Evolutionary conservation across 2,113 vertebrate species (phyloP), one percentile per base, ranked within the genome.

Genomic region (Hypomesus transpacificus): DNA sequence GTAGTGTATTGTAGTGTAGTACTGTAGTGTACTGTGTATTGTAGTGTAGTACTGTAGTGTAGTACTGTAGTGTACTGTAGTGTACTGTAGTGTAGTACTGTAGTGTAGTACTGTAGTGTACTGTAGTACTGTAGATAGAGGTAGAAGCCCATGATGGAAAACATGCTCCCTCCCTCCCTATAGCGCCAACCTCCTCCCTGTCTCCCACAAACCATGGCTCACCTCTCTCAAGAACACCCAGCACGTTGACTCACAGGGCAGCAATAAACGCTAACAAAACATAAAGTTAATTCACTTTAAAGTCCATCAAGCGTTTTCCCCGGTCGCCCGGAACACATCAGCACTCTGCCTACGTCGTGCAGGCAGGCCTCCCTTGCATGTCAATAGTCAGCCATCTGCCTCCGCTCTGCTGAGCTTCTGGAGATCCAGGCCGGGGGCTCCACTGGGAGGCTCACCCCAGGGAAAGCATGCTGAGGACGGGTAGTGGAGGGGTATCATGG

Each of bases 281-380:
- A 77, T 79, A 79, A 71, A 84, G 72, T 86, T 82, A 86, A 86
- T 90, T 85, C 79, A 86, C 78, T 86, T 85, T 74, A 88, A 84
- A 86, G 81, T 85, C 77, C 77, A 84, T 81, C 76, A 85, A 83
- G 60, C 67, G 68, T 78, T 77, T 79, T 78, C 77, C 87, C 86
- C 46, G 34, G 78, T 70, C 28, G 63, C 80, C 73, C 16, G 73
- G 81, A 82, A 80, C 66, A 61, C 81, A 66, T 78, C 76, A 80
- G 75, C 56, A 61, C 78, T 74, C 64, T 28, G 66, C 71, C 68
- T 75, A 79, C 85, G 78, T 82, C 73, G 83, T 70, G 76, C 83
- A 26, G 26, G 60, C 14, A 63, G 59, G 57, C 50, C 8, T 66
- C 84, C 80, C 82, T 78, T 82, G 83, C 85, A 81, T 82, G 81